These are phyloP conservation scores for Crotalus viridis DNA, from an alignment of 2,113 vertebrate genomes.

Conservation along the genomic window DNA sequence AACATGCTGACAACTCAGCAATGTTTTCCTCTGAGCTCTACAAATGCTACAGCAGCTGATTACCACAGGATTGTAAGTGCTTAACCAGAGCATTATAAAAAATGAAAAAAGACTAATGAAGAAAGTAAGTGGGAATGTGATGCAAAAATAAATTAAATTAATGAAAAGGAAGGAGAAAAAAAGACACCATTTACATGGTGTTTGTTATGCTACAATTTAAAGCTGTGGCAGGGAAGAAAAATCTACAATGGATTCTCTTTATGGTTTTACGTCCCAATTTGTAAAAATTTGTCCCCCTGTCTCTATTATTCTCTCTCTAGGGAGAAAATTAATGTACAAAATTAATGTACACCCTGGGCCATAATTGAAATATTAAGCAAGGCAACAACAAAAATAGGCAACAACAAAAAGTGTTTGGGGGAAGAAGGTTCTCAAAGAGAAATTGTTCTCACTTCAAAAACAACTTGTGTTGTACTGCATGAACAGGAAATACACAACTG, in stretches of 20 bases:
- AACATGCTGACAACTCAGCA: slow-evolving; percentile 60
- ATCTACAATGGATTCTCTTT: not conserved
- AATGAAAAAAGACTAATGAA: slow-evolving; percentile 44
- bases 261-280: slow-evolving; percentile 22
- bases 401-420: not conserved
- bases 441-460: slow-evolving; percentile 14
- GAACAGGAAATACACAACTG: not conserved
- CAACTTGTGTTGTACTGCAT: not conserved
- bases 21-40: slow-evolving; percentile 60
- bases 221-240: slow-evolving; percentile 34
- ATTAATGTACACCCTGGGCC: not conserved
- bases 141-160: slow-evolving; percentile 44
- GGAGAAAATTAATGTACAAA: not conserved
- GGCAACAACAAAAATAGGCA: slow-evolving; percentile 13
- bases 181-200: slow-evolving; percentile 5
- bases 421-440: not conserved
- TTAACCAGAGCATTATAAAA: slow-evolving; percentile 52
- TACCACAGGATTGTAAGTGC: slow-evolving; percentile 53
- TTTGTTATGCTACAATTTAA: slow-evolving; percentile 25
- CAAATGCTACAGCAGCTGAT: slow-evolving; percentile 61
- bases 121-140: slow-evolving; percentile 24
- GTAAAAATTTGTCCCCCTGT: slow-evolving; percentile 29
- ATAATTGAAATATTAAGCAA: slow-evolving; percentile 19
- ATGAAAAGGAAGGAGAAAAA: slow-evolving; percentile 32
- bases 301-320: slow-evolving; percentile 14